Conservation (phyloP, 1,140 invertebrate genomes). For the Bombus difficillimus region DNA sequence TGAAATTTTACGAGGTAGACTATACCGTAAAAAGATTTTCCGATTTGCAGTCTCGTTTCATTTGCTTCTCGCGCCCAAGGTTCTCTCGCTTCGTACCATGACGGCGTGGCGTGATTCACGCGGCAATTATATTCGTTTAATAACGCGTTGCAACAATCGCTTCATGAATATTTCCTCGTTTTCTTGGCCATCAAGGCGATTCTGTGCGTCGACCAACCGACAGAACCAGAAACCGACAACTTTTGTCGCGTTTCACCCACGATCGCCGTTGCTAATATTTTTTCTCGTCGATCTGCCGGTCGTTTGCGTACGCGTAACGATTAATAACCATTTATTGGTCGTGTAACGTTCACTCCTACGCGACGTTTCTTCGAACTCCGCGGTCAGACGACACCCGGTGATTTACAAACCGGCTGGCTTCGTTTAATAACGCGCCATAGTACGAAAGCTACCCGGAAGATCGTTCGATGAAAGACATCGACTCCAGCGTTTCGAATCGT, state of each 20-base stretch:
- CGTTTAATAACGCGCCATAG: conserved; percentile 40
- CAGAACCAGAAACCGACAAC: neutral
- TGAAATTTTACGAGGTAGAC: neutral
- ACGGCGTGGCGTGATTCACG: conserved; percentile 17
- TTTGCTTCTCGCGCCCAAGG: conserved; percentile 13
- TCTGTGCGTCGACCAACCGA: neutral
- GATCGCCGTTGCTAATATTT: too few species aligned
- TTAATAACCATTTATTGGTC: conserved; percentile 35
- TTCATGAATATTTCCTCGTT: conserved; percentile 43
- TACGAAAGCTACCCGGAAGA: conserved; percentile 30
- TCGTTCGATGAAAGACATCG: conserved; percentile 19
- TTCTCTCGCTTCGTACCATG: neutral
- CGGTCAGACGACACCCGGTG: conserved; percentile 6
- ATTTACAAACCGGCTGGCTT: conserved; percentile 26
- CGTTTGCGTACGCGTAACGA: neutral
- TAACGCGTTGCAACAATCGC: conserved; percentile 39
- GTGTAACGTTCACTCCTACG: conserved; percentile 18
- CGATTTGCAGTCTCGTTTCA: conserved; percentile 17
- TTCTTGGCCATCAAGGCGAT: conserved; percentile 7
- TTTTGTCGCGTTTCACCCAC: neutral
- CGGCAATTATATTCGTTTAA: conserved; percentile 35
- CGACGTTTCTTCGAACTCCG: neutral
- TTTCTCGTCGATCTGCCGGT: neutral
- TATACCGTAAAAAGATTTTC: conserved; percentile 1
- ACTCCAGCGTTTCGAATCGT: conserved; percentile 21